These are phyloP conservation scores for Festucalex cinctus DNA, from an alignment of 2,113 vertebrate species.

Conservation along the genomic window DNA sequence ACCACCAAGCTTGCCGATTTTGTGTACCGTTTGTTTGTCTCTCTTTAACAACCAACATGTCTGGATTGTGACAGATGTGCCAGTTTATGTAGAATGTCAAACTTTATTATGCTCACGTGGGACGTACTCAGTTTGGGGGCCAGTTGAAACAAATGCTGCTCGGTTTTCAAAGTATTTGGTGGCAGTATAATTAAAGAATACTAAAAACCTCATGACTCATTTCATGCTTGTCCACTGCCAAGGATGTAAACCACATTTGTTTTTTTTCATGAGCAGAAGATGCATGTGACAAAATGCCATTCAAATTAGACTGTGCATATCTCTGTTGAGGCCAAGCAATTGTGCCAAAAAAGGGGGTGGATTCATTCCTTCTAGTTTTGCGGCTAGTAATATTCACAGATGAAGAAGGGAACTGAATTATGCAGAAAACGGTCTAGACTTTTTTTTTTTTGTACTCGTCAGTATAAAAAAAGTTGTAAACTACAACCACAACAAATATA, in stretches of 20 bases:
- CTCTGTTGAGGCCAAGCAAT: background rate
- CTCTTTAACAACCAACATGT: constrained; percentile 19
- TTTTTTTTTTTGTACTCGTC: background rate
- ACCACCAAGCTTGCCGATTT: constrained; percentile 1
- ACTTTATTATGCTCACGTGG: constrained; percentile 37
- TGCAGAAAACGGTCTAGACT: background rate
- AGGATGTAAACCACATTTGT: constrained; percentile 1
- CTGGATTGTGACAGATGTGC: constrained; percentile 43
- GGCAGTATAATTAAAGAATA: constrained; percentile 1
- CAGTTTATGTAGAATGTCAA: constrained; percentile 41
- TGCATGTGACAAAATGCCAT: background rate
- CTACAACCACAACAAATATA: background rate
- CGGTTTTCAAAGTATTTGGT: background rate
- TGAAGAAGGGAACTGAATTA: background rate
- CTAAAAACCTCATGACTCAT: background rate
- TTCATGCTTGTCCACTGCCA: background rate
- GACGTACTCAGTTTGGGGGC: constrained; percentile 12
- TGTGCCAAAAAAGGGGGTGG: background rate
- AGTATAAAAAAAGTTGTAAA: background rate
- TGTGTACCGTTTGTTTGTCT: constrained; percentile 21
- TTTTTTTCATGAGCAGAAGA: background rate
- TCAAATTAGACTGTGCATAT: background rate
- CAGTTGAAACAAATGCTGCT: constrained; percentile 9
- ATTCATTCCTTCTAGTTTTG: background rate
- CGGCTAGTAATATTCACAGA: background rate